phyloP scores from a whole-genome alignment of 2,888 invertebrate genomes.

The Therioaphis trifolii region DNA sequence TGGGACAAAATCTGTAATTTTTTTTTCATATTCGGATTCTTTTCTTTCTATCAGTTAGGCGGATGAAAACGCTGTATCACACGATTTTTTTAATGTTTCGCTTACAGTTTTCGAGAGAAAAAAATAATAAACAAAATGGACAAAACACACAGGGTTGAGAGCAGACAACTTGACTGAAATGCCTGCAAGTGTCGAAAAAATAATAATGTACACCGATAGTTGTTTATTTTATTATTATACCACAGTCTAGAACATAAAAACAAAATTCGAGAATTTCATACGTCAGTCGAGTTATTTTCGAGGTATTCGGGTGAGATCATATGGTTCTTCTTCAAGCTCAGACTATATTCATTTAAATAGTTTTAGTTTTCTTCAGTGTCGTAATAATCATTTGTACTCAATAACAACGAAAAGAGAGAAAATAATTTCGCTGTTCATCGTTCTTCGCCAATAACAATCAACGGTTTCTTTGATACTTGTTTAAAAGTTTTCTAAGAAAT shows the following conservation, averaged over 20 bases:
- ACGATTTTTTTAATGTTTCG: too few species aligned
- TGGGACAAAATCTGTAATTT: too few species aligned
- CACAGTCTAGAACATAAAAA: too few species aligned
- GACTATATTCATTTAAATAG: constrained; percentile 25
- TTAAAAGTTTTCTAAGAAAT: constrained; percentile 22
- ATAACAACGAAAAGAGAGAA: neutral
- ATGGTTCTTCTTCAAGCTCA: neutral
- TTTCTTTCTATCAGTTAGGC: too few species aligned
- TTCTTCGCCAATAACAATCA: constrained; percentile 23
- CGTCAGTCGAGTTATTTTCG: constrained; percentile 2
- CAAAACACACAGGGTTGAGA: too few species aligned
- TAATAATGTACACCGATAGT: neutral
- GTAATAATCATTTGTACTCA: constrained; percentile 5
- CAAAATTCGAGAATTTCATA: neutral
- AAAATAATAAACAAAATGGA: too few species aligned
- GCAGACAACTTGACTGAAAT: too few species aligned
- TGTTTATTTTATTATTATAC: too few species aligned
- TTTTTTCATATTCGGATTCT: too few species aligned
- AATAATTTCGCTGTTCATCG: constrained; percentile 5
- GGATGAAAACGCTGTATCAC: too few species aligned
- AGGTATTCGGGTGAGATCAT: neutral
- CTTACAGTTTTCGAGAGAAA: too few species aligned
- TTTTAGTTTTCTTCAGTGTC: constrained; percentile 1
- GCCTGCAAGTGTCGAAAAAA: neutral
- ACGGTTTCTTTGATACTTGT: constrained; percentile 13